phyloP scores from a whole-genome alignment of 2,888 invertebrate species.

The Calameuta pallipes region DNA sequence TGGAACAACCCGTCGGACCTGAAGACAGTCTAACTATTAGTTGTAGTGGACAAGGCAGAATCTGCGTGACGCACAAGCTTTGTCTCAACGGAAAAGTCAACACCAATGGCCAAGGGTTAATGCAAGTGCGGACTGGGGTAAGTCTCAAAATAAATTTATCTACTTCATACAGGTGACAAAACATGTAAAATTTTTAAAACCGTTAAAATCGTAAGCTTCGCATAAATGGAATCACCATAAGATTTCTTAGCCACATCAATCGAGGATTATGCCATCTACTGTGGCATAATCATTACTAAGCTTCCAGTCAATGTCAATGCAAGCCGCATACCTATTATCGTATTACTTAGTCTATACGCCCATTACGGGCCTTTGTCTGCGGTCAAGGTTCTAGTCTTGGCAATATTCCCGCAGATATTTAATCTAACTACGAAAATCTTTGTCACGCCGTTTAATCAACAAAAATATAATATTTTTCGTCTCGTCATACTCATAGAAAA shows the following conservation, averaged over 20 bases:
- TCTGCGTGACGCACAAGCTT: constrained; percentile 72
- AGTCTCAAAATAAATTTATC: constrained; percentile 50
- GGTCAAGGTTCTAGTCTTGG: not conserved
- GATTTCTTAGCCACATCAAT: not conserved
- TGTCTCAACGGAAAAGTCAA: constrained; percentile 73
- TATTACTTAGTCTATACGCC: not conserved
- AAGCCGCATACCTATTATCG: not conserved
- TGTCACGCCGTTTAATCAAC: not conserved
- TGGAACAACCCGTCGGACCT: constrained; percentile 1
- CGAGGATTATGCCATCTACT: not conserved
- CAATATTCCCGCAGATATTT: not conserved
- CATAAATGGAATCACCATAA: not conserved
- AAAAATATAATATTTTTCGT: not conserved
- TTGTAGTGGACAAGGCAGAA: constrained; percentile 71
- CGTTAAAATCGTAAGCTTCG: not conserved
- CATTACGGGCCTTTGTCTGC: not conserved
- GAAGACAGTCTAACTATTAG: constrained; percentile 68
- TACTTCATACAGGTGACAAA: not conserved
- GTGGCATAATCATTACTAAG: not conserved
- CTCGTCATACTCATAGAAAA: not conserved
- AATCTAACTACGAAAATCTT: not conserved
- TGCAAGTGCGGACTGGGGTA: constrained; percentile 70
- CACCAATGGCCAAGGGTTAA: constrained; percentile 67
- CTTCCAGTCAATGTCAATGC: not conserved
- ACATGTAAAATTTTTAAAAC: not conserved